Evolutionary conservation across 2,888 invertebrate species (phyloP).

Genomic region (Therioaphis trifolii): DNA sequence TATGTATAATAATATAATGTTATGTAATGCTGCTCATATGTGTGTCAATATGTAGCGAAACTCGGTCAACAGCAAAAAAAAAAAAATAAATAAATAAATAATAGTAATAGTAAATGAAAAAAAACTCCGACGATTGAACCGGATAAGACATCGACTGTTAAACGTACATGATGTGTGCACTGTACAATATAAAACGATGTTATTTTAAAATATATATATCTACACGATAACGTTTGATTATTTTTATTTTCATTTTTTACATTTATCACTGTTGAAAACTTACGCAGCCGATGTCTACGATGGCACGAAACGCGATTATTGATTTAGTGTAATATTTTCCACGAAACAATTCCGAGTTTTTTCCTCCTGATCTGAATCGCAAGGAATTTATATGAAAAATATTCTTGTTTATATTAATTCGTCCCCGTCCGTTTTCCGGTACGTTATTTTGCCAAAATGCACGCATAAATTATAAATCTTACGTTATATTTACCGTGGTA

Average conservation of each 20-base stretch:
- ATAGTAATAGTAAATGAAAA: conserved; percentile 1
- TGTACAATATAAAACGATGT: not conserved
- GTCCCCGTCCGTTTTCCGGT: no score
- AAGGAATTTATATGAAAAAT: no score
- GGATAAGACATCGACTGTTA: conserved; percentile 18
- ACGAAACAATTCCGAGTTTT: not conserved
- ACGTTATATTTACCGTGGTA: no score
- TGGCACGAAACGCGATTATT: not conserved
- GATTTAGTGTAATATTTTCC: not conserved
- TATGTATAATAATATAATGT: not conserved
- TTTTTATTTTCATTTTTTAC: not conserved
- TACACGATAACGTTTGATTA: no score
- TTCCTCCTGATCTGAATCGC: not conserved
- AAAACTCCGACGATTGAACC: not conserved
- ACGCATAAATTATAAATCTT: no score
- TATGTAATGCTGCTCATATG: not conserved
- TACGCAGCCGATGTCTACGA: not conserved
- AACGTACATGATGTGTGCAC: not conserved
- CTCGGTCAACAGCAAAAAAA: no score
- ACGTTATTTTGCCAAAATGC: no score
- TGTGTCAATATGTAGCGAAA: not conserved
- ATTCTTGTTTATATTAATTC: no score
- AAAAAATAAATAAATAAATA: conserved; percentile 30
- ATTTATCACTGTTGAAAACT: conserved; percentile 8
- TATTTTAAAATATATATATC: conserved; percentile 21